phyloP scores from a whole-genome alignment of 1,140 invertebrate genomes.

The Papilio polytes region DNA sequence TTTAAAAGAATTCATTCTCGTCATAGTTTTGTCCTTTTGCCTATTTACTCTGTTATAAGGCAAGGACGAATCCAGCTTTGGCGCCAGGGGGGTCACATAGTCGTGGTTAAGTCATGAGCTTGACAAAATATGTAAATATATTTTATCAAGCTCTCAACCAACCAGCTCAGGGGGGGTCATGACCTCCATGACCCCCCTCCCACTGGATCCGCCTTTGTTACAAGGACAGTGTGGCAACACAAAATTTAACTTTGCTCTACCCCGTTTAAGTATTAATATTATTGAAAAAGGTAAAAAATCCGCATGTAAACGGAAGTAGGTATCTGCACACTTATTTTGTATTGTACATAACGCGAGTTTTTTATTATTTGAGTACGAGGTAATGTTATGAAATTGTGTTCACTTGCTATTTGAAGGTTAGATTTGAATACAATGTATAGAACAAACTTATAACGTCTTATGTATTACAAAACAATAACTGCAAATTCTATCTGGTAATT shows the following conservation, averaged over 20 bases:
- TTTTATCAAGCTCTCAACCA: too few species aligned
- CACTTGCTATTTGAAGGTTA: constrained; percentile 3
- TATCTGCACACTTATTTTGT: neutral
- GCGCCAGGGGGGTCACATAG: too few species aligned
- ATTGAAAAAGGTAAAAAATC: neutral
- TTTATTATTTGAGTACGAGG: neutral
- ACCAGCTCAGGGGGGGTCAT: too few species aligned
- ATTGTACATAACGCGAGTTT: neutral
- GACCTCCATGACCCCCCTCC: too few species aligned
- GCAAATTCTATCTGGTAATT: neutral
- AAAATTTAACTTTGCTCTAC: neutral
- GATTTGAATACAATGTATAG: neutral
- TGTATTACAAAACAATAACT: neutral
- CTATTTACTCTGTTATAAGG: neutral
- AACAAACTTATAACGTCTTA: neutral
- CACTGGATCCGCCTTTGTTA: too few species aligned
- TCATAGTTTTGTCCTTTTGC: neutral
- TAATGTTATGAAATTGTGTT: neutral
- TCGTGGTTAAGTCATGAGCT: too few species aligned
- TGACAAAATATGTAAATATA: too few species aligned
- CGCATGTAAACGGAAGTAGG: neutral
- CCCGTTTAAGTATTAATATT: too few species aligned
- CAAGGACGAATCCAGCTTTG: too few species aligned
- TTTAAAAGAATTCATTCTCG: neutral
- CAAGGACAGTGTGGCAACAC: neutral